Base-by-base conservation (phyloP, 2,888 invertebrate genomes). In the Arenicola marina region DNA sequence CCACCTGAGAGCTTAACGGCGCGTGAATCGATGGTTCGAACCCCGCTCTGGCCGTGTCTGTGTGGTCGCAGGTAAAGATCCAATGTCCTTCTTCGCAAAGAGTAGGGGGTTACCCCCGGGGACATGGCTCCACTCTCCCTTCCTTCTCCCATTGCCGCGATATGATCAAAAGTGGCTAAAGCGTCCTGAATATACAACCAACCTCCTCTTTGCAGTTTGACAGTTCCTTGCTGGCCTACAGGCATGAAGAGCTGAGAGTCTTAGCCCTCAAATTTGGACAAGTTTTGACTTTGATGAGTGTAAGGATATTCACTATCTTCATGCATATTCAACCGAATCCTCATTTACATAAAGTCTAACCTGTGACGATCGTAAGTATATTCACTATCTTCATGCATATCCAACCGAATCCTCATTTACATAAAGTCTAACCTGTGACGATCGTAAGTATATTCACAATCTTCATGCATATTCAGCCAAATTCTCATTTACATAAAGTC, bases 191-290 rank as follows among this genome's bases (percentile, higher is more conserved):
- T 1, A 1, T 51, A 51, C 57, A 38, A 34, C 18, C 45, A 26
- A 45, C 28, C 29, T 57, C 24, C 45, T 24, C 28, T 18, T 73
- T 73, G 45, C 67, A 80, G 80, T 76, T 73, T 72, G 76, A 77
- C 60, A 78, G 89, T 4, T 86, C 87, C 69, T 85, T 90, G 15
- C 83, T 91, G 59, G 87, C 88, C 64, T 87, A 88, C n/a, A 87
- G 88, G 76, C 86, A 88, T 60, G 87, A 87, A 74, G 90, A 92
- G 79, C 85, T 92, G 43, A 89, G 75, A 29, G 84, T 89, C 29
- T 85, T 93, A 51, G 90, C 92, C 1, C 86, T 88, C 51, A 91
- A 91, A 78, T 89, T 91, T 83, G 89, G 90, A 4, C 89, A 90
- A 76, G 87, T 93, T 32, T 82, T 88, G 15, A 83, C 89, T 73